Percentiles rank a stretch among this genome's conserved stretches.
Evolutionary conservation across 1,140 invertebrate genomes (phyloP).

Genomic region (Megathymus violae): DNA sequence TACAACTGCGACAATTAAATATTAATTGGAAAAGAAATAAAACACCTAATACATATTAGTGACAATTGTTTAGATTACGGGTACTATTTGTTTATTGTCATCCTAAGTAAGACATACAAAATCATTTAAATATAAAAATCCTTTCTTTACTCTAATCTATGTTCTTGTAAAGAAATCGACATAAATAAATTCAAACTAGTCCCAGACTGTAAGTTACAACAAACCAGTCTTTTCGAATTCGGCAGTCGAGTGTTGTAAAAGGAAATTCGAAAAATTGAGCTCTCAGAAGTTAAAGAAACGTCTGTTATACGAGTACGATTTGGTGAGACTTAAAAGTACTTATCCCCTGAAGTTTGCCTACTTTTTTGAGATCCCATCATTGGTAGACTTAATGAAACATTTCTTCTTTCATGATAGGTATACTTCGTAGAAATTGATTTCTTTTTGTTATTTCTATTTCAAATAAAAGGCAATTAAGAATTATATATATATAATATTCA

Average conservation of each 20-base stretch:
- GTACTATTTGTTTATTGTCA: too few relatives aligned
- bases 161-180: too few relatives aligned
- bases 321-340: slow-evolving; percentile 23
- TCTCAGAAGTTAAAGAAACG: slow-evolving; percentile 34
- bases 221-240: slow-evolving; percentile 23
- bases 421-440: slow-evolving; percentile 6
- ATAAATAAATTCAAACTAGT: neutral
- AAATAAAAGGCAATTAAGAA: neutral
- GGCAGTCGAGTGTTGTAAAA: slow-evolving; percentile 26
- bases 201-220: slow-evolving; percentile 8
- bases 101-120: too few relatives aligned
- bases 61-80: too few relatives aligned
- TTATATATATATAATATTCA: too few relatives aligned
- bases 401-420: slow-evolving; percentile 23
- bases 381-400: slow-evolving; percentile 12
- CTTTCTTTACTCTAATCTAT: too few relatives aligned
- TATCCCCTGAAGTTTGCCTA: slow-evolving; percentile 21
- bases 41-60: too few relatives aligned
- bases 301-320: slow-evolving; percentile 23
- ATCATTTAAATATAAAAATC: too few relatives aligned
- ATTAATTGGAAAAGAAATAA: too few relatives aligned
- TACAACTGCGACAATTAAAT: too few relatives aligned
- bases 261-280: slow-evolving; percentile 24
- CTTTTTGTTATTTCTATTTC: too few relatives aligned
- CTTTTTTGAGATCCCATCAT: slow-evolving; percentile 10